Conservation (phyloP, 30 jellyfish, hydroid and myxozoan species). For the Pseudorhiza aurosa region DNA sequence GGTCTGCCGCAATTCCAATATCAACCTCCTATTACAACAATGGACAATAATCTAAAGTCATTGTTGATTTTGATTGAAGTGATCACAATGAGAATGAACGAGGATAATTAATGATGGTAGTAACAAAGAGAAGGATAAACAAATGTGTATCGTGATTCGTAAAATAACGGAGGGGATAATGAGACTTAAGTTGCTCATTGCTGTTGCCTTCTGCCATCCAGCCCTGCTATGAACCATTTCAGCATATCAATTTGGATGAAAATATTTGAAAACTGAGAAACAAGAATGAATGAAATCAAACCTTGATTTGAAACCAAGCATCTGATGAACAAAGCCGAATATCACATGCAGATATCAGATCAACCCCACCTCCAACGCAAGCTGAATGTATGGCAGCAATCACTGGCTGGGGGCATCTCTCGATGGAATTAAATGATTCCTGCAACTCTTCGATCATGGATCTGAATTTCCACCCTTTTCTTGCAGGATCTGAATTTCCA, state of each 20-base stretch:
- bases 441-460: constrained; percentile 70
- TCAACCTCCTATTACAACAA: constrained; percentile 75
- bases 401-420: constrained; percentile 90
- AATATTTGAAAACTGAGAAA: background rate
- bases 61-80: background rate
- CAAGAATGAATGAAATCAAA: constrained; percentile 12
- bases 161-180: background rate
- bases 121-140: background rate
- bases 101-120: background rate
- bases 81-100: background rate
- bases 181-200: background rate
- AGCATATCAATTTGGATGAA: background rate
- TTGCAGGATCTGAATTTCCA: constrained; percentile 72
- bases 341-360: constrained; percentile 90
- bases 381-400: constrained; percentile 94
- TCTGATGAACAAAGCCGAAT: constrained; percentile 84
- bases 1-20: constrained; percentile 91
- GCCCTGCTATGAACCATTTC: too few relatives aligned
- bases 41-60: background rate
- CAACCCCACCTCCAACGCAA: constrained; percentile 97
- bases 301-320: constrained; percentile 96
- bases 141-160: background rate
- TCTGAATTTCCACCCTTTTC: constrained; percentile 70
- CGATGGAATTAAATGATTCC: constrained; percentile 75
- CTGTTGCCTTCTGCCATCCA: too few relatives aligned